A percentile compares a stretch with the other conserved stretches of the same genome.
phyloP scores from a whole-genome alignment of 2,888 invertebrate species.

The Dynastes maya region DNA sequence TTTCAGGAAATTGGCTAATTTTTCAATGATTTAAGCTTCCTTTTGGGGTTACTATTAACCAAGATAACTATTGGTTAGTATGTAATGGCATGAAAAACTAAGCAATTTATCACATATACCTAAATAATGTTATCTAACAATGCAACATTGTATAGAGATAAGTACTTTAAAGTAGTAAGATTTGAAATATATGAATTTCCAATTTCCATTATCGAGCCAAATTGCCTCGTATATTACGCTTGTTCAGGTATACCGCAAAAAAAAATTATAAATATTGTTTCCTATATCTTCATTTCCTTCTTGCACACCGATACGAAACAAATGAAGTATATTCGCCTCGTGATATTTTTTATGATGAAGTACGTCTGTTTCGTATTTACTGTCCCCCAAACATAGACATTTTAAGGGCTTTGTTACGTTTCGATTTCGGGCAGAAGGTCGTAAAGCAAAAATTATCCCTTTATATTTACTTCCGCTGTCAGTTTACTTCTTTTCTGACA shows the following conservation, averaged over 20 bases:
- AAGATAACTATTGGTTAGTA: too few species aligned
- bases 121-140: not conserved
- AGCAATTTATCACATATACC: not conserved
- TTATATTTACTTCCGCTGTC: constrained; percentile 37
- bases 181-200: constrained; percentile 3
- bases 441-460: constrained; percentile 33
- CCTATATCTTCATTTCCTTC: too few species aligned
- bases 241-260: constrained; percentile 1
- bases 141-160: not conserved
- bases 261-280: not conserved
- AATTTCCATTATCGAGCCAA: constrained; percentile 5
- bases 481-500: constrained; percentile 27
- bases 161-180: not conserved
- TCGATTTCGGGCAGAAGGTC: constrained; percentile 11
- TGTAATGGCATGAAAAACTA: too few species aligned
- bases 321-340: not conserved
- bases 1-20: too few species aligned
- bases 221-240: constrained; percentile 3
- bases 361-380: not conserved
- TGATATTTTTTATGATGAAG: constrained; percentile 3
- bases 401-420: constrained; percentile 14
- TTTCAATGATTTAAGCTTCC: too few species aligned
- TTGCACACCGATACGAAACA: not conserved
- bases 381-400: not conserved
- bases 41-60: too few species aligned